phyloP scores from a whole-genome alignment of 2,113 vertebrate genomes.

The Bubalus kerabau region DNA sequence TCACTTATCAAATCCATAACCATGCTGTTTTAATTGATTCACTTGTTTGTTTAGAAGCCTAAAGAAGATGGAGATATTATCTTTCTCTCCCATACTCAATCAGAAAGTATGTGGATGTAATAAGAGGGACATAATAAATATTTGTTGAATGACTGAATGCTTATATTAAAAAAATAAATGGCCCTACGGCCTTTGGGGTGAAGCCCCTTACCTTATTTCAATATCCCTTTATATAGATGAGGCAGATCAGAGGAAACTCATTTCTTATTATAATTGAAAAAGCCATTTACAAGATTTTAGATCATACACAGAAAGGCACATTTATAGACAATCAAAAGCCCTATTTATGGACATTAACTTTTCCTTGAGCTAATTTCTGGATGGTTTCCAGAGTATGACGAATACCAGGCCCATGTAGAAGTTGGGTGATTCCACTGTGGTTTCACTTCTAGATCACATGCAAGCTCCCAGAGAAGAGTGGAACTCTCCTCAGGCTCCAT shows the following conservation, averaged over 20 bases:
- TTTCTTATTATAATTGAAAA: not conserved
- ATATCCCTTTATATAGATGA: not conserved
- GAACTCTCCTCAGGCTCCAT: not conserved
- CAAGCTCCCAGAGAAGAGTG: not conserved
- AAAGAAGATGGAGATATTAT: not conserved
- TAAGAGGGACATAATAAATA: not conserved
- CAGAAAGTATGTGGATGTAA: not conserved
- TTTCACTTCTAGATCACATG: not conserved
- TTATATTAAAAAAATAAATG: not conserved
- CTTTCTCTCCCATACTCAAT: not conserved
- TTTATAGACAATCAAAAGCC: not conserved
- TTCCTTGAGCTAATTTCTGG: not conserved
- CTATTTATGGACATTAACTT: not conserved
- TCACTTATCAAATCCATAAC: not conserved
- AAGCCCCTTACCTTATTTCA: not conserved
- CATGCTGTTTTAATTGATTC: not conserved
- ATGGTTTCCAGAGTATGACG: not conserved
- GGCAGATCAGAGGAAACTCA: not conserved
- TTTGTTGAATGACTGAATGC: not conserved
- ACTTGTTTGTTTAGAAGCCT: not conserved
- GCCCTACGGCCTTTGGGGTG: not conserved
- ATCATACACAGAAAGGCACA: not conserved
- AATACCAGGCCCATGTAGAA: not conserved
- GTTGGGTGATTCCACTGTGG: not conserved
- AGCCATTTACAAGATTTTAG: not conserved